Conservation (phyloP, 2,113 vertebrate genomes). For the Nothobranchius kuhntae region DNA sequence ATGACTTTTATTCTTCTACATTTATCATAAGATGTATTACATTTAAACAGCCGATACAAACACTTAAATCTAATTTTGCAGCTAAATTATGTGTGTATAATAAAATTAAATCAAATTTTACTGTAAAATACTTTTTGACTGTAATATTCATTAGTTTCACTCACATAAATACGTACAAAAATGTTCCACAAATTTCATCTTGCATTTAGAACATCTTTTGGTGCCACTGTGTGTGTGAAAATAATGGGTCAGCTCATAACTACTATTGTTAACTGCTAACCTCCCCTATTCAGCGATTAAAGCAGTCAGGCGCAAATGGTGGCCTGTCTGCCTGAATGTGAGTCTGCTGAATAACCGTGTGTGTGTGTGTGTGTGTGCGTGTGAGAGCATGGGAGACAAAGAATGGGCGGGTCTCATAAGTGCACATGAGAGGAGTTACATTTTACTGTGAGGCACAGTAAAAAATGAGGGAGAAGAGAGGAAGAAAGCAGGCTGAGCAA, state of each 20-base stretch:
- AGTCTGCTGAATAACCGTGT: conserved; percentile 7
- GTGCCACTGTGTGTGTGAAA: conserved; percentile 14
- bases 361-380: conserved; percentile 16
- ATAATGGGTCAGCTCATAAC: conserved; percentile 67
- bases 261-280: conserved; percentile 66
- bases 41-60: too few species aligned
- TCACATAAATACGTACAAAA: background rate
- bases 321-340: conserved; percentile 47
- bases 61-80: too few species aligned
- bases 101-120: too few species aligned
- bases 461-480: background rate
- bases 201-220: conserved; percentile 2
- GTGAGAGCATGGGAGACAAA: conserved; percentile 16
- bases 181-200: background rate
- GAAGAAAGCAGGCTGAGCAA: conserved; percentile 2
- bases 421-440: conserved; percentile 34
- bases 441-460: conserved; percentile 9
- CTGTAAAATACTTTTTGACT: too few species aligned
- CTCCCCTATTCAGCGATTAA: conserved; percentile 71
- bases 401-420: conserved; percentile 46
- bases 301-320: conserved; percentile 57
- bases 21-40: too few species aligned
- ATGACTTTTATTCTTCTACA: too few species aligned
- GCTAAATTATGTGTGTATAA: too few species aligned
- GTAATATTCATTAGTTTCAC: background rate